Conservation (phyloP, 2,888 invertebrate genomes). For the Polydrusus tereticollis region DNA sequence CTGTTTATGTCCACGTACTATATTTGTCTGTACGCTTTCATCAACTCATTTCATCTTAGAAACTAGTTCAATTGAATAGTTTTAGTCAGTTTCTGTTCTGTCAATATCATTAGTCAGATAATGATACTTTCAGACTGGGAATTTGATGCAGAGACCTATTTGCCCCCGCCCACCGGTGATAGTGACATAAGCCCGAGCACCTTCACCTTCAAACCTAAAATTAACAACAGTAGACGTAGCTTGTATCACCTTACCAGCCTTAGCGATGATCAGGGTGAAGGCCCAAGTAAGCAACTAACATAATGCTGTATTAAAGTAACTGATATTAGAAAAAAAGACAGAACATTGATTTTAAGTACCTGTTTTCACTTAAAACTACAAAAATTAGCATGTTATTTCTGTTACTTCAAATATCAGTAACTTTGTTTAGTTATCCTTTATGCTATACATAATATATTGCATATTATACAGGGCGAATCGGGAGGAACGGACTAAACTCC, state of each 20-base stretch:
- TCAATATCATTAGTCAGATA: conserved; percentile 14
- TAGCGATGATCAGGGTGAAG: conserved; percentile 54
- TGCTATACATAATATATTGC: background rate
- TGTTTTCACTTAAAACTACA: background rate
- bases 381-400: background rate
- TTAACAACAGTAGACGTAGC: conserved; percentile 54
- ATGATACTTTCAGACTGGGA: conserved; percentile 65
- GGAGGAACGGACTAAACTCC: too few relatives aligned
- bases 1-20: background rate
- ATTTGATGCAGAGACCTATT: conserved; percentile 61
- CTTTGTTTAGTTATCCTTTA: conserved; percentile 2
- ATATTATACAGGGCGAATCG: too few relatives aligned
- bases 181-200: conserved; percentile 51
- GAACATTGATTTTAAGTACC: too few relatives aligned
- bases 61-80: background rate
- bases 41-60: conserved; percentile 2
- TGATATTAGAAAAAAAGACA: conserved; percentile 2
- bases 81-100: conserved; percentile 12
- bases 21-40: background rate
- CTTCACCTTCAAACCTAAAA: conserved; percentile 53
- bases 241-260: conserved; percentile 59
- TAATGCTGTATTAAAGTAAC: conserved; percentile 4
- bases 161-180: conserved; percentile 53
- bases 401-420: background rate
- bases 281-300: conserved; percentile 53